Conservation (phyloP, 2,113 vertebrate species). For the Carollia perspicillata region DNA sequence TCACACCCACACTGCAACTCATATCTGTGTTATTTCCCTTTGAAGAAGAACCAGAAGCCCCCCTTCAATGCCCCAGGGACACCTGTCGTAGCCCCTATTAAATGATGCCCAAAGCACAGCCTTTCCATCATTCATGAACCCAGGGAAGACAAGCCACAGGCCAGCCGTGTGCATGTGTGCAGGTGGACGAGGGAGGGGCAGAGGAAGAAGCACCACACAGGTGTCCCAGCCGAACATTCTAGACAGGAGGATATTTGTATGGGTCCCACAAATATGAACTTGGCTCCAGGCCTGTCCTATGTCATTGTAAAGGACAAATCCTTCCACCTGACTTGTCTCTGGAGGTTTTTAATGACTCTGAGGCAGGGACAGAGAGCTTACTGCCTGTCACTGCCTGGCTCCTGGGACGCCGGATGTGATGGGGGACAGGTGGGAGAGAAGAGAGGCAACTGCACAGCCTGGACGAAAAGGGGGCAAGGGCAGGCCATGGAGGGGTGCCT, state of each 20-base stretch:
- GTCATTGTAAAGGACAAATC: background rate
- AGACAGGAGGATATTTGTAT: background rate
- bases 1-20: background rate
- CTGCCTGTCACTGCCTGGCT: background rate
- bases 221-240: background rate
- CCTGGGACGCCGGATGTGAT: background rate
- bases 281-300: background rate
- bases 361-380: background rate
- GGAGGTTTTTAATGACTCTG: background rate
- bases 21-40: background rate
- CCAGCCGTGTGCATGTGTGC: fast-evolving
- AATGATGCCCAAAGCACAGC: background rate
- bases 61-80: background rate
- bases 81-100: background rate
- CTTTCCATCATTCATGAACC: background rate
- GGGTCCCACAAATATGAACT: slow-evolving; percentile 29
- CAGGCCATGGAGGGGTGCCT: background rate
- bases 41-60: background rate
- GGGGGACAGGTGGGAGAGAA: background rate
- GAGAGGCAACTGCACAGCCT: background rate
- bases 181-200: background rate
- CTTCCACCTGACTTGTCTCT: background rate
- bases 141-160: background rate
- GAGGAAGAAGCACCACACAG: background rate
- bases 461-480: background rate